Percentiles rank a stretch among this genome's conserved stretches.
These are phyloP conservation scores for Lepidocolaptes lacrymiger DNA, from an alignment of 2,797 vertebrate genomes.

Conservation along the genomic window DNA sequence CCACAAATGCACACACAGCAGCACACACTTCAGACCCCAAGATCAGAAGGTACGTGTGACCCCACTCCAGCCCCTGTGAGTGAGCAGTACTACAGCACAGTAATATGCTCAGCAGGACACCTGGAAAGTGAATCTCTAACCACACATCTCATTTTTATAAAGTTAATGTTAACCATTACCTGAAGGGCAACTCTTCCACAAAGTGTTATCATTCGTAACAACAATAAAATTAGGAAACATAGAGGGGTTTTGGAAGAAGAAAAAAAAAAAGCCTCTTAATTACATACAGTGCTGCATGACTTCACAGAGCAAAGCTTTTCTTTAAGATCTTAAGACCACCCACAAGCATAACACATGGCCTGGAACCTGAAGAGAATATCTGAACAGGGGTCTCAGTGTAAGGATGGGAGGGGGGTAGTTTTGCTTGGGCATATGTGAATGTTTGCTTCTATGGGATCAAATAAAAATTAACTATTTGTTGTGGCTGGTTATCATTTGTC, in stretches of 20 bases:
- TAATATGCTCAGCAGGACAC: neutral
- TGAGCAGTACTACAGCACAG: neutral
- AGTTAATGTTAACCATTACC: neutral
- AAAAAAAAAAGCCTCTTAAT: neutral
- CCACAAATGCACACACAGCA: neutral
- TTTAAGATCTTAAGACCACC: conserved; percentile 76
- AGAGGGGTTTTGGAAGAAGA: neutral
- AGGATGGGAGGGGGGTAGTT: conserved; percentile 36
- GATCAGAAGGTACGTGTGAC: neutral
- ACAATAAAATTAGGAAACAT: neutral
- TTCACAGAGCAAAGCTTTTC: conserved; percentile 69
- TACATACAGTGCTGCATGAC: conserved; percentile 45
- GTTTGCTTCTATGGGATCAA: conserved; percentile 37
- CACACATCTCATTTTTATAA: neutral
- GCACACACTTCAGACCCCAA: neutral
- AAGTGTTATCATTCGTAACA: neutral
- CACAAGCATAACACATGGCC: conserved; percentile 71
- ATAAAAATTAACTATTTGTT: conserved; percentile 67
- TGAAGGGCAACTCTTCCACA: conserved; percentile 12
- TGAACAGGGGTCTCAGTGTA: conserved; percentile 62
- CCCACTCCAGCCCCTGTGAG: neutral
- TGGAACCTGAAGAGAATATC: conserved; percentile 68
- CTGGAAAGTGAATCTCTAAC: neutral
- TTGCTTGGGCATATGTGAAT: conserved; percentile 60
- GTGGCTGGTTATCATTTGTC: conserved; percentile 24